These are phyloP conservation scores for Enteromius thamalakanensis DNA, from an alignment of 2,797 vertebrate species.

Conservation along the genomic window DNA sequence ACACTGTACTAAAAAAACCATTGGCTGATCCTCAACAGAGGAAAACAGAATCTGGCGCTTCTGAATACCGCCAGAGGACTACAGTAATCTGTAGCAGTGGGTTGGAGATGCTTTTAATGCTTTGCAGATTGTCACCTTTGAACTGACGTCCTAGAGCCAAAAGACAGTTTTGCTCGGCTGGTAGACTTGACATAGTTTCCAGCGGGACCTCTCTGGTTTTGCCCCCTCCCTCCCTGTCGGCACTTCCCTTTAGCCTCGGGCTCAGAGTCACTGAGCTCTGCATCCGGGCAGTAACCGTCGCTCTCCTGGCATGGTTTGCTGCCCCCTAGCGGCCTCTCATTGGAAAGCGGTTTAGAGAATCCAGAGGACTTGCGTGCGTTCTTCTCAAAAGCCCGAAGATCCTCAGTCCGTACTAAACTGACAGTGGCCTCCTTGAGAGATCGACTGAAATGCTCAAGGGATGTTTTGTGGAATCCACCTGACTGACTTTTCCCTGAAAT, in stretches of 20 bases:
- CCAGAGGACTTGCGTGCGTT: constrained; percentile 76
- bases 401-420: constrained; percentile 89
- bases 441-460: constrained; percentile 87
- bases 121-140: constrained; percentile 88
- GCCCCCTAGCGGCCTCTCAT: constrained; percentile 75
- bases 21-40: constrained; percentile 27
- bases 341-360: constrained; percentile 80
- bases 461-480: constrained; percentile 82
- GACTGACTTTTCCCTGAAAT: constrained; percentile 74
- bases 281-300: constrained; percentile 95
- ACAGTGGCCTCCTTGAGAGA: constrained; percentile 94
- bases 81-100: constrained; percentile 48
- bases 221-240: constrained; percentile 69
- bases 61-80: constrained; percentile 48
- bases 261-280: constrained; percentile 97
- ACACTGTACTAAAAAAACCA: background rate
- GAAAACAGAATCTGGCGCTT: constrained; percentile 57
- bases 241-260: constrained; percentile 87
- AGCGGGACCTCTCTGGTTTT: constrained; percentile 73
- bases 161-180: constrained; percentile 80
- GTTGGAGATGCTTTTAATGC: background rate
- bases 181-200: constrained; percentile 75
- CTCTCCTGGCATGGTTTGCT: constrained; percentile 86
- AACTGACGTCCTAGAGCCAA: constrained; percentile 83
- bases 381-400: constrained; percentile 85